Percentiles rank a stretch among this genome's conserved stretches.
Evolutionary conservation across 1,140 invertebrate species (phyloP).

Genomic region (Lycorma delicatula): DNA sequence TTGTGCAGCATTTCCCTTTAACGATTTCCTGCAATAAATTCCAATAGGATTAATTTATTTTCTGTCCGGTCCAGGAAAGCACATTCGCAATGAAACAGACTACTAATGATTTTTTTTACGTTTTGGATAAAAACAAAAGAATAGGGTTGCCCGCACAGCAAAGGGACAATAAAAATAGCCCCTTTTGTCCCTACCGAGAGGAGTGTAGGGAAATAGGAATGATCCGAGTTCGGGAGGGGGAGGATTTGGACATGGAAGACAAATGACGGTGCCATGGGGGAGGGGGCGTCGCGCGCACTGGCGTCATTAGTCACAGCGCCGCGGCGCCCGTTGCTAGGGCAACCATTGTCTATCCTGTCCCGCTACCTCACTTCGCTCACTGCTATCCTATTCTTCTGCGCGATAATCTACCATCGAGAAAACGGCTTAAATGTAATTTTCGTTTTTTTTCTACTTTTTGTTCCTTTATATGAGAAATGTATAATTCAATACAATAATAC

Average conservation of each 20-base stretch:
- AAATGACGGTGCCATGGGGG: neutral
- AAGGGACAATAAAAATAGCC: slow-evolving; percentile 6
- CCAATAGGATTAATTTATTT: slow-evolving; percentile 6
- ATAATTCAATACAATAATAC: no score
- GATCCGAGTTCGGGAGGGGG: neutral
- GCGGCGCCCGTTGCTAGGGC: neutral
- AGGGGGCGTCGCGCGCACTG: slow-evolving; percentile 4
- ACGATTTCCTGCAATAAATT: slow-evolving; percentile 5
- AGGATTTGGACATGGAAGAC: slow-evolving; percentile 3
- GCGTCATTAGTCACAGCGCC: slow-evolving; percentile 6
- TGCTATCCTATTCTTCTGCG: no score
- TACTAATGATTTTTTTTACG: slow-evolving; percentile 5
- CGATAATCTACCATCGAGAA: no score
- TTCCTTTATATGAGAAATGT: no score
- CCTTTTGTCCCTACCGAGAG: neutral
- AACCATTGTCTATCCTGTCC: slow-evolving; percentile 2
- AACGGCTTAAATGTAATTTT: no score
- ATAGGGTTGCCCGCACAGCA: neutral
- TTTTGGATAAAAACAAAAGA: slow-evolving; percentile 4
- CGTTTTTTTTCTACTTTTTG: no score
- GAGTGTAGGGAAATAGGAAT: slow-evolving; percentile 6
- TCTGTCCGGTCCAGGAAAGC: slow-evolving; percentile 4
- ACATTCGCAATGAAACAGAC: slow-evolving; percentile 2
- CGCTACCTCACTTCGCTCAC: neutral
- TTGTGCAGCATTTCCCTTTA: slow-evolving; percentile 1